Evolutionary conservation across 2,797 vertebrate genomes (phyloP).

Genomic region (Mormyrops attenuatus): DNA sequence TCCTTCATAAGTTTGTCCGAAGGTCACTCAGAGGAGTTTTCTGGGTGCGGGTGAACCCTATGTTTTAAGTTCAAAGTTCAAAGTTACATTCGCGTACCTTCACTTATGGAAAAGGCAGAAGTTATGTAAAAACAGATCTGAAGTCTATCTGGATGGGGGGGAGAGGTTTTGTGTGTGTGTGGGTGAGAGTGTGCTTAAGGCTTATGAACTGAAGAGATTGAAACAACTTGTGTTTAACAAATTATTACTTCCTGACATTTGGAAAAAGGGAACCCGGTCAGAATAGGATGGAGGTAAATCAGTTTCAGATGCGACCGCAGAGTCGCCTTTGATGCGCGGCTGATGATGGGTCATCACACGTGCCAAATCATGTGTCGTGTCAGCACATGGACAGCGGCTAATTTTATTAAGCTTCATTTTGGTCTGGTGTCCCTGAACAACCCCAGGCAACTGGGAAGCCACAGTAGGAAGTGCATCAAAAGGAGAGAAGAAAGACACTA

Average conservation of each 20-base stretch:
- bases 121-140: background rate
- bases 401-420: background rate
- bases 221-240: slow-evolving; percentile 4
- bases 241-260: slow-evolving; percentile 8
- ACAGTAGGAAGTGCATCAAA: background rate
- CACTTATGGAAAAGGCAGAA: background rate
- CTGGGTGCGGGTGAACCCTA: background rate
- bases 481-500: background rate
- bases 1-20: background rate
- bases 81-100: background rate
- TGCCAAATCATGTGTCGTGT: background rate
- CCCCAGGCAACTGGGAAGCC: slow-evolving; percentile 12
- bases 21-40: background rate
- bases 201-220: background rate
- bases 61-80: background rate
- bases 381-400: background rate
- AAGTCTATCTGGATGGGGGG: background rate
- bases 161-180: background rate
- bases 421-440: slow-evolving; percentile 1
- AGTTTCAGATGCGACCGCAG: background rate
- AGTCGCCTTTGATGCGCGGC: background rate
- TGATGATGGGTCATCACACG: background rate
- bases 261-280: background rate
- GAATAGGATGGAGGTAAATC: slow-evolving; percentile 4
- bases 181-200: background rate